Base-by-base conservation (phyloP, 1,140 invertebrate species). In the Panulirus ornatus region DNA sequence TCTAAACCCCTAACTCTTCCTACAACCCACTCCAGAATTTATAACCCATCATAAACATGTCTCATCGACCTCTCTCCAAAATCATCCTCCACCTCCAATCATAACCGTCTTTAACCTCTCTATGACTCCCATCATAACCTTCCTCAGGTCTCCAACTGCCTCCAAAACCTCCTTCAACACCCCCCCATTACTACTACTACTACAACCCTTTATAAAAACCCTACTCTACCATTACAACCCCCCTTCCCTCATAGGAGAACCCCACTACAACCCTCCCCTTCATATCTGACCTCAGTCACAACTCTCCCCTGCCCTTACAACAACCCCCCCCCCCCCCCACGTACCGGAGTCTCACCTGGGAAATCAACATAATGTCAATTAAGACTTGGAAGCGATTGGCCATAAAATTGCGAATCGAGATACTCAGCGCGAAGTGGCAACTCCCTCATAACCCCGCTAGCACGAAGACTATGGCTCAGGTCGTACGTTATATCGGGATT, bases 331-430 rank as follows among this genome's bases (percentile, higher is more conserved):
- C 38, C 14, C 76, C 76, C 27, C 40, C 36, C 76, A 11, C 76
- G 19, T 16, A 2, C 36, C 36, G 54, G 51, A 19, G 9, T 22
- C 47, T 82, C 78, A 34, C 51, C n/a, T 54, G 78, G 78, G 78
- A 82, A 82, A 82, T 82, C 78, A 82, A 16, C 44, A 82, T 82
- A 82, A 63, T 63, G 78, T 34, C 78, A 82, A 82, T 82, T 82
- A 82, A 82, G 78, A 54, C 27, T 11, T n/a, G 27, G 78, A 34
- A 82, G 47, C 47, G 78, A 82, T 82, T 58, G 22, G 42, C 78
- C 78, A 82, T 82, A 82, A 82, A 82, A 82, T 38, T 82, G 78
- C 11, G 42, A 82, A 30, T 78, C 75, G 19, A 27, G 40, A 6
- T 44, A 78, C 38, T 78, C 75, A 78, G 38, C 40, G 22, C 36